Percentiles rank a stretch among this genome's conserved stretches.
These are phyloP conservation scores for Oncopodura yosiiana DNA, from an alignment of 1,140 invertebrate species.

Conservation along the genomic window DNA sequence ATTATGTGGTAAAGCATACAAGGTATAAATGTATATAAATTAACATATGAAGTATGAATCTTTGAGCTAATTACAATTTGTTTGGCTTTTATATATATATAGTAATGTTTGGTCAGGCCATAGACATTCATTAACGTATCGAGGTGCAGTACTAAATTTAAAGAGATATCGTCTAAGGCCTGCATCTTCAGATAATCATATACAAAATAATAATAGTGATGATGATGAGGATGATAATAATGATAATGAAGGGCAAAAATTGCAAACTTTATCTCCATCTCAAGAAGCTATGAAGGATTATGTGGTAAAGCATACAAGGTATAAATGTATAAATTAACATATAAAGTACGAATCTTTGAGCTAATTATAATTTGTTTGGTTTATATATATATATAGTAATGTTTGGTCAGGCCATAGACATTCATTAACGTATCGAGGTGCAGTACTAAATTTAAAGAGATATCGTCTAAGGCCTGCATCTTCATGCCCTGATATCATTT, in stretches of 20 bases:
- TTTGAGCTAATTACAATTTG: too few relatives aligned
- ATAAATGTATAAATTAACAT: background rate
- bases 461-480: constrained; percentile 68
- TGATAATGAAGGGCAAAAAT: background rate
- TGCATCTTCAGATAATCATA: constrained; percentile 54
- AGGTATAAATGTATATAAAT: background rate
- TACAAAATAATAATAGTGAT: background rate
- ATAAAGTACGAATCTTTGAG: background rate
- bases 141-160: constrained; percentile 69
- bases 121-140: constrained; percentile 64
- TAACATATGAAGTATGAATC: background rate
- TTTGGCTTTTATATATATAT: constrained; percentile 41
- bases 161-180: constrained; percentile 62
- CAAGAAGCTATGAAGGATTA: constrained; percentile 17
- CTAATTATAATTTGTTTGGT: constrained; percentile 2
- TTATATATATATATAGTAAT: constrained; percentile 39
- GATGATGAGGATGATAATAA: constrained; percentile 7
- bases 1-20: constrained; percentile 16
- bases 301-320: constrained; percentile 12
- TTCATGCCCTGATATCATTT: constrained; percentile 82
- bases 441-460: constrained; percentile 64
- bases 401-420: constrained; percentile 41
- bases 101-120: constrained; percentile 25
- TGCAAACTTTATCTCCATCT: background rate
- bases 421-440: constrained; percentile 71